Evolutionary conservation across 2,888 invertebrate species (phyloP), one percentile per base, ranked within the genome.

Genomic region (Rotaria socialis): DNA sequence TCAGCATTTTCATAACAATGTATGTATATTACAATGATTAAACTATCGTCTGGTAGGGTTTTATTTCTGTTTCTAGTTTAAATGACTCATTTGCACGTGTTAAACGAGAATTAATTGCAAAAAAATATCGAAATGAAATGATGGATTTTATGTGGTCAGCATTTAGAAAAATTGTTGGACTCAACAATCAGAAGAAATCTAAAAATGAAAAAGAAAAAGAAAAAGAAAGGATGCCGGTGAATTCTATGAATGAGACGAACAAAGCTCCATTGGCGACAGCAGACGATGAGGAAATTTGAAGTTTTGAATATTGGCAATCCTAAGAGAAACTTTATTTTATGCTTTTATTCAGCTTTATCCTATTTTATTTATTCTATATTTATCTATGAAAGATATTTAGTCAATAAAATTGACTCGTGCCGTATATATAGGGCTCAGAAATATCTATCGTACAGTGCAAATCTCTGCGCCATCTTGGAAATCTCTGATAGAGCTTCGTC

Each of bases 141-240:
- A 43, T 80, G 47, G 80, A 80, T 11, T 80, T 47, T 80, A 80
- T 80, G 80, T 80, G 80, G 47, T 80, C 80, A 47, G 47, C 80
- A n/a, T 80, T 80, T 80, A 22, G n/a, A 43, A 80, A 80, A 47
- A 19, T 47, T 43, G 47, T n/a, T 43, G 80, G 80, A 47, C 22
- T 80, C 6, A 80, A 80, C 47, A 67, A 67, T 27, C 35, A 19
- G 14, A 67, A 67, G 35, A 35, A 5, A 35, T 19, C 35, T 0
- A 7, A 19, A 0, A 19, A 35, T 41, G 35, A 35, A 5, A 19
- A 27, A 19, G 19, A 19, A 0, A 19, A 35, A 19, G 35, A 35
- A 5, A 19, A 27, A 19, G 19, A 27, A 67, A 24, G 0, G 22
- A 24, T 24, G 0, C 8, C 24, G 35, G 35, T 67, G 35, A 35